phyloP scores from a whole-genome alignment of 2,113 vertebrate genomes.

The Picathartes gymnocephalus region DNA sequence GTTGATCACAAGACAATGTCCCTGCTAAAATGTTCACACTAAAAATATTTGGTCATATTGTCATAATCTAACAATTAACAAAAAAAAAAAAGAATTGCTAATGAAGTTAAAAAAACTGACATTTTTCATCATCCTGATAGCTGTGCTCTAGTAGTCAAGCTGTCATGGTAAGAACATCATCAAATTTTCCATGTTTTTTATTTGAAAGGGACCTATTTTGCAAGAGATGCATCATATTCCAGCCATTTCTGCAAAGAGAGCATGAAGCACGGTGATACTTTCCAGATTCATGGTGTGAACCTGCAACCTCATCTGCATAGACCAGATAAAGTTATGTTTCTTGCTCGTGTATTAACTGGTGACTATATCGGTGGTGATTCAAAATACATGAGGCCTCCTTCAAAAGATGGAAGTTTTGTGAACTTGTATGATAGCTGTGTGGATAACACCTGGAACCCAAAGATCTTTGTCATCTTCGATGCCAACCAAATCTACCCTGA shows the following conservation, averaged over 20 bases:
- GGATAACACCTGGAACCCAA: slow-evolving; percentile 90
- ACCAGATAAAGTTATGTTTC: slow-evolving; percentile 90
- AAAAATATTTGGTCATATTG: background rate
- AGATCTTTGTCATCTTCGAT: slow-evolving; percentile 96
- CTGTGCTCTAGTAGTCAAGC: background rate
- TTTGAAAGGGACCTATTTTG: slow-evolving; percentile 91
- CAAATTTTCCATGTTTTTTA: background rate
- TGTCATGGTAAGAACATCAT: background rate
- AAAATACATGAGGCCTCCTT: slow-evolving; percentile 89
- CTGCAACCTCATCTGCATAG: slow-evolving; percentile 64
- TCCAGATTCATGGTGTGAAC: slow-evolving; percentile 77
- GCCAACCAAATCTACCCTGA: slow-evolving; percentile 97
- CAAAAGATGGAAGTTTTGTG: slow-evolving; percentile 89
- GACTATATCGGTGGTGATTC: slow-evolving; percentile 87
- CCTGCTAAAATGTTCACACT: background rate
- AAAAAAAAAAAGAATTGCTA: background rate
- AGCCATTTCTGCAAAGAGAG: slow-evolving; percentile 93
- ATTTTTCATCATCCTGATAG: background rate
- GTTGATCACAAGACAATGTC: background rate
- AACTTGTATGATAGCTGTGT: slow-evolving; percentile 97
- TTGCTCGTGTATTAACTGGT: slow-evolving; percentile 91
- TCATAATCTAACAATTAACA: background rate
- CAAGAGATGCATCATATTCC: slow-evolving; percentile 89
- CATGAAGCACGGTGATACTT: slow-evolving; percentile 83
- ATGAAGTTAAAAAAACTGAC: background rate